These are phyloP conservation scores for Vulpes ferrilata DNA, from an alignment of 2,113 vertebrate species.

Conservation along the genomic window DNA sequence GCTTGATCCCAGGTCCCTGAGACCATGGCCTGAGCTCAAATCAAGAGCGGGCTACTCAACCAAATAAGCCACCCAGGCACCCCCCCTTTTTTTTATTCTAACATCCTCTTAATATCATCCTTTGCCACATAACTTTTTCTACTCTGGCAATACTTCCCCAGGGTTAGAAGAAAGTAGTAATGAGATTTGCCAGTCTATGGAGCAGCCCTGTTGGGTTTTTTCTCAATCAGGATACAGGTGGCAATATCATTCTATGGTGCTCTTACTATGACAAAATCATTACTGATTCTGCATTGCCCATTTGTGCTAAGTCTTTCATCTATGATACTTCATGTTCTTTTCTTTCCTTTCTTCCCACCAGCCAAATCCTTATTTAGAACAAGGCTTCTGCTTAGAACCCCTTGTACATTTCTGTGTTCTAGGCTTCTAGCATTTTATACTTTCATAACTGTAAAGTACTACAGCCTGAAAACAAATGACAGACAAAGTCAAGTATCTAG, in stretches of 20 bases:
- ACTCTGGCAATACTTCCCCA: not conserved
- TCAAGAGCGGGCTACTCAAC: not conserved
- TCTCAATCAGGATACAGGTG: not conserved
- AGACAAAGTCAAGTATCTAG: not conserved
- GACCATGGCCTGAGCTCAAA: not conserved
- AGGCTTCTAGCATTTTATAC: not conserved
- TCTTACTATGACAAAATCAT: not conserved
- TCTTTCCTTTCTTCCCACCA: not conserved
- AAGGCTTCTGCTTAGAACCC: not conserved
- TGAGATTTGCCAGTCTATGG: not conserved
- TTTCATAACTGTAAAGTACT: slow-evolving; percentile 26
- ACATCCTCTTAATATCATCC: not conserved
- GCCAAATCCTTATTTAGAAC: not conserved
- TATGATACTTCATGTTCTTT: not conserved
- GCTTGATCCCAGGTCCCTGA: not conserved
- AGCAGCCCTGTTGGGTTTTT: not conserved
- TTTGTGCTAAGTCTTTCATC: not conserved
- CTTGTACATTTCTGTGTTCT: not conserved
- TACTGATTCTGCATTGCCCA: not conserved
- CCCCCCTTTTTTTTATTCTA: not conserved
- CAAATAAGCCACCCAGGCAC: not conserved
- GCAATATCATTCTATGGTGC: not conserved
- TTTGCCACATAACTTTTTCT: not conserved
- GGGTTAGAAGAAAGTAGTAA: not conserved
- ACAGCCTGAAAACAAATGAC: not conserved